These are phyloP conservation scores for Hemiprocne comata DNA, from an alignment of 2,113 vertebrate genomes.

Conservation along the genomic window DNA sequence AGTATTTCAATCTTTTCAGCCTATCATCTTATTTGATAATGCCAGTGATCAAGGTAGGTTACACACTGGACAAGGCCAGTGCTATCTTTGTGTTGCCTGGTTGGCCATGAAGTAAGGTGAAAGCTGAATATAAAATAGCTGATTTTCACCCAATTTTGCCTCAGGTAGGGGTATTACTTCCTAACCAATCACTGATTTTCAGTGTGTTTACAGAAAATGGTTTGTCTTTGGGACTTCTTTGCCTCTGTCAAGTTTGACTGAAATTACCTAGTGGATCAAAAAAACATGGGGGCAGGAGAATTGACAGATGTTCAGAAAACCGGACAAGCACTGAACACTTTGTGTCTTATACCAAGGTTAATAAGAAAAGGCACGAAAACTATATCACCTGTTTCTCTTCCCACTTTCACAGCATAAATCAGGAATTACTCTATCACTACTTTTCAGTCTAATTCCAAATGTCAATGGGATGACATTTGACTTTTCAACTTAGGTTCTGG, in stretches of 20 bases:
- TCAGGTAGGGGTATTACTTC: background rate
- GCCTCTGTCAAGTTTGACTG: background rate
- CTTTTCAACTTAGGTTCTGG: background rate
- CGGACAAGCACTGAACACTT: background rate
- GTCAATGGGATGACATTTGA: background rate
- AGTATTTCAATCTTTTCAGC: background rate
- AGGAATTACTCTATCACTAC: background rate
- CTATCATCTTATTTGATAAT: background rate
- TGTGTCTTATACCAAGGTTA: background rate
- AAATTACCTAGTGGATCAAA: background rate
- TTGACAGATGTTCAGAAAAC: background rate
- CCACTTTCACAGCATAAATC: background rate
- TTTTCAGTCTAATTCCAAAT: background rate
- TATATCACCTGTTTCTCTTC: background rate
- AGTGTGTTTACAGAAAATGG: background rate
- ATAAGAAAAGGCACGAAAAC: background rate
- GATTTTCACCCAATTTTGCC: background rate
- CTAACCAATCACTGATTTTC: background rate
- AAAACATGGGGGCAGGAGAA: rapidly evolving
- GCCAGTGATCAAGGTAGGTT: background rate
- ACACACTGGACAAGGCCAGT: background rate
- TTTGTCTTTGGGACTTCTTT: background rate
- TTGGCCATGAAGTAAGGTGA: background rate
- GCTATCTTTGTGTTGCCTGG: background rate
- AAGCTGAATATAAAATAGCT: background rate